Evolutionary conservation across 2,113 vertebrate species (phyloP), one percentile per base, ranked within the genome.

Genomic region (Toxostoma redivivum): DNA sequence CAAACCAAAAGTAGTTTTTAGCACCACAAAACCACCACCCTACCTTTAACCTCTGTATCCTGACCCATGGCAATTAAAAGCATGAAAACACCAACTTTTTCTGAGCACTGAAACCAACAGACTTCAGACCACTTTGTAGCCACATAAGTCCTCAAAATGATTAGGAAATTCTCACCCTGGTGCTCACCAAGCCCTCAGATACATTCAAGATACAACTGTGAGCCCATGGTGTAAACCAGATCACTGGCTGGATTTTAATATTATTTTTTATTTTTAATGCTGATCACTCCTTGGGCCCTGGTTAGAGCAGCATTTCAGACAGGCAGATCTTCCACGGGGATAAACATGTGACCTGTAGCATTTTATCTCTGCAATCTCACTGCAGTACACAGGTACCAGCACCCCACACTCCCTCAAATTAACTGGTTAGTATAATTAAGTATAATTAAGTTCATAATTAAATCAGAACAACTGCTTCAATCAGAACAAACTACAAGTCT

Each of bases 81-180:
- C 28, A 40, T 1, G 23, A 69, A 60, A 82, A 58, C 58, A 58
- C 3, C 10, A 20, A 15, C 15, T 56, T 80, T 12, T 38, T 19
- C 37, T 44, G 24, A 86, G 19, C 23, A 28, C 22, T 40, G 78
- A 60, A 86, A 4, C 71, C 50, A 89, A 61, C 11, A 44, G 10
- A n/a, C 45, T 81, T 44, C 27, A 70, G 5, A 15, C 0, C 33
- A 38, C 18, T 61, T 60, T 9, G 33, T 4, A 69, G 33, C 37
- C 22, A 67, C 4, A 0, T 6, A 37, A 58, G 14, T 10, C 22
- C 40, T 45, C n/a, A 16, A 60, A 56, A 57, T 3, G 0, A 67
- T 45, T 1, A 16, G 15, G 56, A 22, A 78, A 74, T 65, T 61
- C 45, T 60, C 60, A 38, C 14, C 9, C 30, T 62, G 1, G 3